These are phyloP conservation scores for Apodemia zela DNA, from an alignment of 2,888 invertebrate species.

Conservation along the genomic window DNA sequence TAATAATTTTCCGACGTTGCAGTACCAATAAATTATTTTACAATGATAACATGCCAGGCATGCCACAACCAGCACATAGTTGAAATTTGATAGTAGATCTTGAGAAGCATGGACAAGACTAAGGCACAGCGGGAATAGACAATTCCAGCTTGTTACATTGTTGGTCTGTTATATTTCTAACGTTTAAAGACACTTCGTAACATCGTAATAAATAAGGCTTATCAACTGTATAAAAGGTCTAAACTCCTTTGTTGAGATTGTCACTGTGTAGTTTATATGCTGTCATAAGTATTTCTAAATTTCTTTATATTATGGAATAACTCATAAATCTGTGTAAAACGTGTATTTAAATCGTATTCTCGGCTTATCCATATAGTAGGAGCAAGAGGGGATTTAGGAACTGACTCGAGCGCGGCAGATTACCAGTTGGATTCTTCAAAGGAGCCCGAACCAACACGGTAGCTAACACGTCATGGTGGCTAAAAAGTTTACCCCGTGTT, in stretches of 20 bases:
- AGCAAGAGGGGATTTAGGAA: too few relatives aligned
- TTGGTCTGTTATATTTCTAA: constrained; percentile 32
- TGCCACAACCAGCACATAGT: constrained; percentile 62
- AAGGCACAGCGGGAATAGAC: constrained; percentile 42
- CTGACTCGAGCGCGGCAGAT: too few relatives aligned
- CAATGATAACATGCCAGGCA: constrained; percentile 52
- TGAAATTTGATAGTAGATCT: constrained; percentile 71
- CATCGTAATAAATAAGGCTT: constrained; percentile 25
- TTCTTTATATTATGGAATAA: background rate
- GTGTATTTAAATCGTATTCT: too few relatives aligned
- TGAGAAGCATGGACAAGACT: constrained; percentile 54
- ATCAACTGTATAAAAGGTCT: constrained; percentile 16
- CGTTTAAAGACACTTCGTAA: constrained; percentile 30
- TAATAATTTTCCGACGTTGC: constrained; percentile 44
- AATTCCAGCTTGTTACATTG: constrained; percentile 22
- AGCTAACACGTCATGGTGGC: too few relatives aligned
- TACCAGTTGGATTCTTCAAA: too few relatives aligned
- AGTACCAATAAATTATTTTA: constrained; percentile 55
- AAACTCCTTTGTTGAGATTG: background rate
- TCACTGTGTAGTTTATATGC: background rate
- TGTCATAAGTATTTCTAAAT: background rate
- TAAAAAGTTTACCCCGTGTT: too few relatives aligned
- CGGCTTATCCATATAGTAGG: too few relatives aligned
- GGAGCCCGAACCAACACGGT: too few relatives aligned
- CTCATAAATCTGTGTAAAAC: background rate